These are phyloP conservation scores for Liparis tanakae DNA, from an alignment of 2,797 vertebrate genomes.

Conservation along the genomic window DNA sequence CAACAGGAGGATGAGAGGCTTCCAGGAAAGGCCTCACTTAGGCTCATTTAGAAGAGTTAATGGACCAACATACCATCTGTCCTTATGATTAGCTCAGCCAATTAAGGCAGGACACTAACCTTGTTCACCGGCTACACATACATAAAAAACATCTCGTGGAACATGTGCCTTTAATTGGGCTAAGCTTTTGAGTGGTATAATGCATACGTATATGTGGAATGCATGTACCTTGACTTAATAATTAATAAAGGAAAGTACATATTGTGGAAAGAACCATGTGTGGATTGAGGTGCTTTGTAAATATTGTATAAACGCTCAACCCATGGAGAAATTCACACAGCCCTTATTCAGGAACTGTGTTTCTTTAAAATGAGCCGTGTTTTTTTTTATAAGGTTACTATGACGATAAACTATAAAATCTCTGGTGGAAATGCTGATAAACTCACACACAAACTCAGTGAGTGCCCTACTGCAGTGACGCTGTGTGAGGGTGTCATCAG, in stretches of 20 bases:
- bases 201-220: constrained; percentile 1
- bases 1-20: constrained; percentile 62
- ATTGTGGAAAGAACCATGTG: not conserved
- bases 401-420: not conserved
- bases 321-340: not conserved
- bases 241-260: constrained; percentile 11
- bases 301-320: not conserved
- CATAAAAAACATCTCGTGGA: constrained; percentile 20
- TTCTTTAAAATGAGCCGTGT: not conserved
- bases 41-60: constrained; percentile 74
- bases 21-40: constrained; percentile 75
- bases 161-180: not conserved
- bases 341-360: not conserved
- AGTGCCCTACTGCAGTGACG: not conserved
- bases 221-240: not conserved
- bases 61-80: constrained; percentile 77
- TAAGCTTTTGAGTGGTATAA: not conserved
- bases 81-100: constrained; percentile 59
- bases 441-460: not conserved
- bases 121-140: constrained; percentile 34
- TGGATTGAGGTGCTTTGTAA: not conserved
- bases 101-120: constrained; percentile 50
- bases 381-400: not conserved
- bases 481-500: not conserved
- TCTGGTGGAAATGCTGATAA: not conserved